Conservation (phyloP, 2,888 invertebrate species). For the Leptinotarsa rubiginosa region DNA sequence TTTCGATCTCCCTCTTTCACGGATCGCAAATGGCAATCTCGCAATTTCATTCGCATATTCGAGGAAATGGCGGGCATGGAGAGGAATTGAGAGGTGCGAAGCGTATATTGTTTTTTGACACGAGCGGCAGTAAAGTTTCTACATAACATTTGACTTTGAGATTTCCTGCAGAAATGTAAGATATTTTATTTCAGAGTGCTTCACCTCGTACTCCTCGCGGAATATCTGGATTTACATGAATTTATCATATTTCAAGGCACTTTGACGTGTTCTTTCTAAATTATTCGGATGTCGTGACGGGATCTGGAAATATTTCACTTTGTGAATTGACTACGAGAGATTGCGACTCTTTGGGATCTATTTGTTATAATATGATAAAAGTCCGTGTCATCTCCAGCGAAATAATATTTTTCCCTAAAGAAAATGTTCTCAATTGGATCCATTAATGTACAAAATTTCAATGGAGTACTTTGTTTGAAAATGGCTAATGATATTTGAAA, state of each 20-base stretch:
- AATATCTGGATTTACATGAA: slow-evolving; percentile 37
- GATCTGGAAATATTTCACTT: slow-evolving; percentile 1
- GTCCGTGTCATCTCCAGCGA: not conserved
- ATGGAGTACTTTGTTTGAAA: too few species aligned
- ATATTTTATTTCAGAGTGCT: slow-evolving; percentile 31
- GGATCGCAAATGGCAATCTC: slow-evolving; percentile 17
- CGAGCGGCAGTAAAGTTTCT: slow-evolving; percentile 28
- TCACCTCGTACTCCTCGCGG: slow-evolving; percentile 24
- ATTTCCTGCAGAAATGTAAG: slow-evolving; percentile 38
- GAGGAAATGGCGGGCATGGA: slow-evolving; percentile 20
- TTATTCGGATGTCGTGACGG: slow-evolving; percentile 7
- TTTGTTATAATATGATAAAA: not conserved
- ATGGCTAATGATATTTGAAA: too few species aligned
- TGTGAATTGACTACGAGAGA: not conserved
- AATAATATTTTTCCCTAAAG: too few species aligned
- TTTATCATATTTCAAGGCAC: slow-evolving; percentile 36
- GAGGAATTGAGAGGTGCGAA: slow-evolving; percentile 25
- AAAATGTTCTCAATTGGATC: too few species aligned
- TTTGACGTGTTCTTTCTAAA: slow-evolving; percentile 27
- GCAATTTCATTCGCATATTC: slow-evolving; percentile 26
- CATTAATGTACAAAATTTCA: too few species aligned
- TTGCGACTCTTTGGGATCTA: not conserved
- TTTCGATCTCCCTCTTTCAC: not conserved
- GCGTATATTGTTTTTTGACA: slow-evolving; percentile 21
- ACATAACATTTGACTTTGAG: slow-evolving; percentile 44